Percentiles rank a stretch among this genome's conserved stretches.
Conservation (phyloP, 1,140 invertebrate genomes). For the Zaprionus vittiger region DNA sequence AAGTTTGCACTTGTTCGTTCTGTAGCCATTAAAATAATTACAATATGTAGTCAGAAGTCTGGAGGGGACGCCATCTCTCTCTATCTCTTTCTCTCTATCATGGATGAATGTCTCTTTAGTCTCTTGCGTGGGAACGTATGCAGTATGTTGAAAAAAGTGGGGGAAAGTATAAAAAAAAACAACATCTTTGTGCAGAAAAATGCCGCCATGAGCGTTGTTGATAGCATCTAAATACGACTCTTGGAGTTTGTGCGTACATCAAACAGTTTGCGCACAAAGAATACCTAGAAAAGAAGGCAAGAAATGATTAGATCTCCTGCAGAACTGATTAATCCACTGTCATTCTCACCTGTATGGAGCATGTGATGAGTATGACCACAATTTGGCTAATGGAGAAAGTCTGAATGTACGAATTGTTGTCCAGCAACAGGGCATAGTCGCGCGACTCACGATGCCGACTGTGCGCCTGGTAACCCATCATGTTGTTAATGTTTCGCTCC, state of each 20-base stretch:
- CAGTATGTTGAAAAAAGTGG: constrained; percentile 22
- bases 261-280: constrained; percentile 95
- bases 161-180: constrained; percentile 18
- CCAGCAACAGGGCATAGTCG: constrained; percentile 92
- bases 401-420: constrained; percentile 94
- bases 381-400: constrained; percentile 95
- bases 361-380: constrained; percentile 91
- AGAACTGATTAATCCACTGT: background rate
- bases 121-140: constrained; percentile 1
- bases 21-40: constrained; percentile 53
- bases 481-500: constrained; percentile 93
- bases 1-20: constrained; percentile 72
- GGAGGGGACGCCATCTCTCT: background rate
- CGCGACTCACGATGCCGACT: constrained; percentile 90
- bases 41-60: constrained; percentile 9
- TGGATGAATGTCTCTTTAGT: background rate
- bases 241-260: constrained; percentile 87
- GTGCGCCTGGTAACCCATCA: constrained; percentile 92
- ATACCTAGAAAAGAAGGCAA: constrained; percentile 88
- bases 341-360: constrained; percentile 84
- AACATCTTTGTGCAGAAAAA: constrained; percentile 29
- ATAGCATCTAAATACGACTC: constrained; percentile 67
- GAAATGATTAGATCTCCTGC: background rate
- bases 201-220: constrained; percentile 19
- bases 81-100: background rate